These are phyloP conservation scores for Escarpia spicata DNA, from an alignment of 2,888 invertebrate genomes.

Conservation along the genomic window DNA sequence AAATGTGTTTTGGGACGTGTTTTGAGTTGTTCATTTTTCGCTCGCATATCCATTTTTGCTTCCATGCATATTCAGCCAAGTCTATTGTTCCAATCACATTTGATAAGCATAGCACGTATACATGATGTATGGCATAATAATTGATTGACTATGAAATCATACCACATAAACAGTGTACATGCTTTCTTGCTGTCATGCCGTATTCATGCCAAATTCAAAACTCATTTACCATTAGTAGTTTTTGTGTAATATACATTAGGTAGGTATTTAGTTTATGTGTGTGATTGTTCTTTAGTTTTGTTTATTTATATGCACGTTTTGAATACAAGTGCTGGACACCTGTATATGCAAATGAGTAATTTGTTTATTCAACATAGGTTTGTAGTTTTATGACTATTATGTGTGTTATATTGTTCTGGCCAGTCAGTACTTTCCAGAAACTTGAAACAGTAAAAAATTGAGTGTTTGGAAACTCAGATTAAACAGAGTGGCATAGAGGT, in stretches of 20 bases:
- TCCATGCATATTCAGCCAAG: too few relatives aligned
- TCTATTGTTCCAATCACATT: too few relatives aligned
- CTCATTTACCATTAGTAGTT: too few relatives aligned
- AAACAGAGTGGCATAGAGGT: background rate
- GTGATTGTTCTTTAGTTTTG: background rate
- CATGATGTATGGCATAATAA: too few relatives aligned
- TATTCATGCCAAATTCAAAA: background rate
- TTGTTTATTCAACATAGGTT: background rate
- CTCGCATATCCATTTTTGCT: too few relatives aligned
- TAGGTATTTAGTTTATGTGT: background rate
- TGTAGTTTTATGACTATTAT: background rate
- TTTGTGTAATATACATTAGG: background rate
- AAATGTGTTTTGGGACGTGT: too few relatives aligned
- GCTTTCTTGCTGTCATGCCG: background rate
- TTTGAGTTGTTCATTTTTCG: too few relatives aligned
- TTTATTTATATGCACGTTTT: background rate
- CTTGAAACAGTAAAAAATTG: background rate
- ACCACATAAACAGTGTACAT: too few relatives aligned
- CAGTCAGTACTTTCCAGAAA: background rate
- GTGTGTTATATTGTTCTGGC: background rate
- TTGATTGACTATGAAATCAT: too few relatives aligned
- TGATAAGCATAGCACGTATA: too few relatives aligned
- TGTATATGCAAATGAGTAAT: background rate
- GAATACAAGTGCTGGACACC: background rate
- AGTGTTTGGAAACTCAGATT: background rate